A percentile compares a stretch with the other conserved stretches of the same genome.
Conservation (phyloP, 2,113 vertebrate genomes). For the Catharus fuscescens region DNA sequence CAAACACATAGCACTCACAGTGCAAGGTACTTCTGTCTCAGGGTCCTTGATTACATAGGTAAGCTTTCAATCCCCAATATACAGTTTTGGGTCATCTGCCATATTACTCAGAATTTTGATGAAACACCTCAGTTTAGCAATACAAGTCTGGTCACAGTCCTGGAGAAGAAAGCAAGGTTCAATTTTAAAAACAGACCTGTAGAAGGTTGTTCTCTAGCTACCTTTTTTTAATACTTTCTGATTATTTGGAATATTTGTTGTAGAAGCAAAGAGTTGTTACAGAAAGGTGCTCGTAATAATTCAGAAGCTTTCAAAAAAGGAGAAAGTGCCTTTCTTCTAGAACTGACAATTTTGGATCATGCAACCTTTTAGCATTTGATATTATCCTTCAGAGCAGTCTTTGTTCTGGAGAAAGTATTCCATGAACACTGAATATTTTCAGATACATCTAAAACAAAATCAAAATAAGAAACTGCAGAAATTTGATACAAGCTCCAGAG, state of each 20-base stretch:
- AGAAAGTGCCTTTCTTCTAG: constrained; percentile 18
- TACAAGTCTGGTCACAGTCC: not conserved
- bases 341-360: constrained; percentile 5
- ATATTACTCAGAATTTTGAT: not conserved
- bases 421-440: not conserved
- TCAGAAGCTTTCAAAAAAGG: constrained; percentile 8
- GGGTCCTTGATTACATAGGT: not conserved
- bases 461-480: not conserved
- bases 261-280: constrained; percentile 16
- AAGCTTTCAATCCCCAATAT: not conserved
- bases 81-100: not conserved
- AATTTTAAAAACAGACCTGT: constrained; percentile 35
- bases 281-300: not conserved
- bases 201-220: constrained; percentile 46
- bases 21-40: not conserved
- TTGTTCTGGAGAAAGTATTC: constrained; percentile 23
- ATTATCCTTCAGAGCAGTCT: constrained; percentile 2
- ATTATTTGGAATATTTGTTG: constrained; percentile 49
- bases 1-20: not conserved
- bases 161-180: constrained; percentile 10
- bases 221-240: constrained; percentile 28
- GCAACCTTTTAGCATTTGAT: constrained; percentile 2
- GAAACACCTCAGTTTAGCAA: not conserved
- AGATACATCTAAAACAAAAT: not conserved
- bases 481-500: not conserved